These are phyloP conservation scores for Cyphomyrus plagiostoma DNA, from an alignment of 2,113 vertebrate genomes.

Conservation along the genomic window DNA sequence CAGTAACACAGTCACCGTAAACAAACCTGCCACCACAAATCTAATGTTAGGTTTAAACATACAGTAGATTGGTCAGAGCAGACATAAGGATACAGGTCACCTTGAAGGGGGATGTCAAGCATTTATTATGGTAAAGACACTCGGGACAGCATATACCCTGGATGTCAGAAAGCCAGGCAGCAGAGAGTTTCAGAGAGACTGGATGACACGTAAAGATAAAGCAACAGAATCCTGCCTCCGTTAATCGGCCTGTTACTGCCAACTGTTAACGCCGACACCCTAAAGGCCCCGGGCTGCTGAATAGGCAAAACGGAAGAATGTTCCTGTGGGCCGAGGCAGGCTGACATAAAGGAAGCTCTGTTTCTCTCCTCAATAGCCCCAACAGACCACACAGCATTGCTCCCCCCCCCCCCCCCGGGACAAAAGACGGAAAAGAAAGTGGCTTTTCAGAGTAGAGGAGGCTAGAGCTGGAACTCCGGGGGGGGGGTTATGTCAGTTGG, in stretches of 20 bases:
- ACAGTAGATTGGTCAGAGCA: not conserved
- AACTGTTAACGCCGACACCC: not conserved
- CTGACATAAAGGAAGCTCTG: constrained; percentile 56
- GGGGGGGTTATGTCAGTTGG: constrained; percentile 40
- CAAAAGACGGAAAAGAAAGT: constrained; percentile 56
- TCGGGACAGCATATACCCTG: not conserved
- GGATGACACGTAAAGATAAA: not conserved
- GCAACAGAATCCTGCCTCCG: not conserved
- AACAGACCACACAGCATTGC: constrained; percentile 57
- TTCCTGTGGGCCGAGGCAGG: constrained; percentile 45
- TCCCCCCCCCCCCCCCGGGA: constrained; percentile 32
- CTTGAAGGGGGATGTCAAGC: not conserved
- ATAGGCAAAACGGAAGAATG: constrained; percentile 48
- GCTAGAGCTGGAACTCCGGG: constrained; percentile 44
- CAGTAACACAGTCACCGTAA: not conserved
- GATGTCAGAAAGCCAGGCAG: not conserved
- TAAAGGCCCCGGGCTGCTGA: constrained; percentile 39
- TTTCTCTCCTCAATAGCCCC: constrained; percentile 42
- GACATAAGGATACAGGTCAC: not conserved
- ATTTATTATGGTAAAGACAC: not conserved
- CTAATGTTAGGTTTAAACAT: not conserved
- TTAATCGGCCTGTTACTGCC: not conserved
- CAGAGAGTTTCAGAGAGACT: not conserved
- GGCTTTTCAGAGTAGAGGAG: constrained; percentile 54
- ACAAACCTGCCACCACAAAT: not conserved